Evolutionary conservation across 2,888 invertebrate species (phyloP).

Genomic region (Netelia virgata): DNA sequence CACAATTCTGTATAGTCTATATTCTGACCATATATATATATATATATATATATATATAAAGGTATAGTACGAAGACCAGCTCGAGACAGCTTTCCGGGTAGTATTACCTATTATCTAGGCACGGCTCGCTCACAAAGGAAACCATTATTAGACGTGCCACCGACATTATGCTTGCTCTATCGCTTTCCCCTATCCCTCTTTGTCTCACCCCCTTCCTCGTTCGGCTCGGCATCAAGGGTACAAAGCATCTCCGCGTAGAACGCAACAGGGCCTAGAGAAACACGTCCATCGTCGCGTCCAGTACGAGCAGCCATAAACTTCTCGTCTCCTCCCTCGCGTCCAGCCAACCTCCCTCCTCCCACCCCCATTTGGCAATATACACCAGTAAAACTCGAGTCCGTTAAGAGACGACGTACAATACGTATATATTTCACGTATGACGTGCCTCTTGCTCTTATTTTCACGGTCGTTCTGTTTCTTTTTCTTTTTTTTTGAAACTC

Average conservation of each 20-base stretch:
- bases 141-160: constrained; percentile 69
- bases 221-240: constrained; percentile 2
- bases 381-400: neutral
- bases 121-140: constrained; percentile 64
- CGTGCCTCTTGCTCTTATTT: too few species aligned
- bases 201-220: constrained; percentile 10
- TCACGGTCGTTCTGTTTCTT: too few species aligned
- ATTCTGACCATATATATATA: neutral
- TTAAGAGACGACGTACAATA: too few species aligned
- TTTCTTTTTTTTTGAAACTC: too few species aligned
- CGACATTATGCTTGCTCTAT: constrained; percentile 67
- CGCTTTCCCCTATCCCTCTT: constrained; percentile 2
- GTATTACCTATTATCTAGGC: constrained; percentile 57
- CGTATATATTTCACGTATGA: too few species aligned
- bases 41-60: neutral
- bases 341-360: neutral
- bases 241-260: constrained; percentile 38
- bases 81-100: constrained; percentile 57
- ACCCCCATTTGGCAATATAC: neutral
- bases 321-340: constrained; percentile 9
- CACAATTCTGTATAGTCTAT: neutral
- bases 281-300: constrained; percentile 26
- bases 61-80: constrained; percentile 30
- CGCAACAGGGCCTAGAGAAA: constrained; percentile 29
- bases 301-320: constrained; percentile 37